Base-by-base conservation (phyloP, 2,888 invertebrate genomes). In the Nemotelus pantherinus region DNA sequence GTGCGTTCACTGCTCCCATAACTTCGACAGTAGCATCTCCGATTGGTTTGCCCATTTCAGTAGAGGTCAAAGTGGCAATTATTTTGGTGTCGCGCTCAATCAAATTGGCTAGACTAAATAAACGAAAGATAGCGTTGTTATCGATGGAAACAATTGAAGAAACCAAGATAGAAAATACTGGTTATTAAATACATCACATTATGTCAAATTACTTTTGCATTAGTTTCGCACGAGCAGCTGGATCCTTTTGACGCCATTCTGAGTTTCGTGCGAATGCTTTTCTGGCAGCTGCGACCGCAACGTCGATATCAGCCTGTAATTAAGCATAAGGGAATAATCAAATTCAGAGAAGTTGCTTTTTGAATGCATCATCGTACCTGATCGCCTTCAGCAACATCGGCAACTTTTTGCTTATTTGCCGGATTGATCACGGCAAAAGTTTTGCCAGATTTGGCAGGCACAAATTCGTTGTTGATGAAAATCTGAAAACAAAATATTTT, bases 351-450 rank as follows among this genome's bases (percentile, higher is more conserved):
- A 25, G 25, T 25, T 25, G 25, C 25, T 25, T 25, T 25, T 25
- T 25, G 25, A 25, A 25, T 3, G 45, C 45, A 65, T 3, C n/a
- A 10, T 41, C 81, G 85, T 88, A 94, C 95, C 91, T 94, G 94
- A 85, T 94, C 94, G 77, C 92, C 97, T 88, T 96, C 96, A 76
- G 95, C 90, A 70, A 97, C 91, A 83, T 94, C 89, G 7, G 88
- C 86, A 82, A 97, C 95, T 82, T 92, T 91, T 82, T 91, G 88
- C 79, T 92, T 95, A 82, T 91, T 94, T 43, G 93, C 89, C 71
- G 98, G 97, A 86, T 98, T 97, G 82, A 94, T 85, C 3, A 94
- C 94, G 43, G 93, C 88, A 87, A 97, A 99, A 2, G 92, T 95
- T 86, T 95, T 96, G 76, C 94, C 94, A 84, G 93, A 94, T 47